phyloP scores from a whole-genome alignment of 1,140 invertebrate genomes.

The Drosophila asahinai region DNA sequence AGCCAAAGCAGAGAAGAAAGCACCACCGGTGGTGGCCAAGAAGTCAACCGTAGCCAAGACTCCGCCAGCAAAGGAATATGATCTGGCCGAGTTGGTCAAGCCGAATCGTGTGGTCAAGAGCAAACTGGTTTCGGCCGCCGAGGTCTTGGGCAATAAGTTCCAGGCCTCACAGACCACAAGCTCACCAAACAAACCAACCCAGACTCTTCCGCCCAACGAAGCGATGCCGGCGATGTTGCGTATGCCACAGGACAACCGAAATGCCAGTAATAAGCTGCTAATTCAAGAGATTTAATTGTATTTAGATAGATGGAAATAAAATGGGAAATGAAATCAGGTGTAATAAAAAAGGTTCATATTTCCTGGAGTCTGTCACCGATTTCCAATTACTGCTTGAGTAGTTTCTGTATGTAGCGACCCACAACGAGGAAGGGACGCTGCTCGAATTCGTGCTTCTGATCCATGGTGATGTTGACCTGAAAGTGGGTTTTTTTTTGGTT shows the following conservation, averaged over 20 bases:
- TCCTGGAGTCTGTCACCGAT: not conserved
- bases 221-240: conserved; percentile 22
- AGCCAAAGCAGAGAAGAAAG: conserved; percentile 4
- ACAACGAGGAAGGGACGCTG: conserved; percentile 65
- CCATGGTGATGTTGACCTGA: conserved; percentile 55
- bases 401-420: conserved; percentile 56
- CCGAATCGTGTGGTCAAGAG: conserved; percentile 79
- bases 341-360: not conserved
- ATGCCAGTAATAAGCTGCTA: conserved; percentile 54
- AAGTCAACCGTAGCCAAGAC: not conserved
- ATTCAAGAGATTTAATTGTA: conserved; percentile 56
- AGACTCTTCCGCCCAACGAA: conserved; percentile 15
- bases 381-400: conserved; percentile 21
- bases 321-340: not conserved
- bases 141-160: conserved; percentile 53
- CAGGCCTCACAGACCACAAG: conserved; percentile 16
- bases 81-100: conserved; percentile 76
- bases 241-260: conserved; percentile 38
- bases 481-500: not conserved
- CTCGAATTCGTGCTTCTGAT: conserved; percentile 67
- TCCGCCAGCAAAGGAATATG: conserved; percentile 57
- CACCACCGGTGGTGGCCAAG: not conserved
- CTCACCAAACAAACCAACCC: not conserved
- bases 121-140: conserved; percentile 67
- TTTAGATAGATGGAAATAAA: conserved; percentile 2